Evolutionary conservation across 2,888 invertebrate genomes (phyloP).

Genomic region (Diarsia rubi): DNA sequence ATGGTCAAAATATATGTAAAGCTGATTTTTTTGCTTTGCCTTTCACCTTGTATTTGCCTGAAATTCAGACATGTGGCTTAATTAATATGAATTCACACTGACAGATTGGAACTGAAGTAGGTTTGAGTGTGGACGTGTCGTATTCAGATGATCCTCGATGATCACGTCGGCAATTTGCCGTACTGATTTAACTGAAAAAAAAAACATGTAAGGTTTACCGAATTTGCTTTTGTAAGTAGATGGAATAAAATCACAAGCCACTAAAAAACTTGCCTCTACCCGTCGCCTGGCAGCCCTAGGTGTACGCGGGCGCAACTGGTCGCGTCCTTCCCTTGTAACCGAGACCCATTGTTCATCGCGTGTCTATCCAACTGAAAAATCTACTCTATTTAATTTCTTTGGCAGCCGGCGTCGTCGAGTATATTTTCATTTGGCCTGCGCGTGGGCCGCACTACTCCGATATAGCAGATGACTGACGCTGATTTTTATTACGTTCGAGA

Average conservation of each 20-base stretch:
- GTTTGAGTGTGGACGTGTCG: neutral
- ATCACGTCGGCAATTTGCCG: neutral
- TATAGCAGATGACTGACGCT: conserved; percentile 85
- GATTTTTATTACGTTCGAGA: conserved; percentile 85
- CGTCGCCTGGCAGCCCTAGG: conserved; percentile 53
- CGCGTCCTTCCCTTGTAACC: conserved; percentile 83
- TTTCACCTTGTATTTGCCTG: too few species aligned
- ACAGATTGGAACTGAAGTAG: neutral
- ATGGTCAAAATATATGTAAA: too few species aligned
- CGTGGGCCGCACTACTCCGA: conserved; percentile 82
- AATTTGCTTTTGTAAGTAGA: conserved; percentile 18
- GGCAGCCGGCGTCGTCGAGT: conserved; percentile 85
- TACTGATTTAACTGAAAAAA: neutral
- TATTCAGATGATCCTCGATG: neutral
- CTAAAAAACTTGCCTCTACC: conserved; percentile 23
- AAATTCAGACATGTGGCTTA: neutral
- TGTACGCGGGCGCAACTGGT: conserved; percentile 69
- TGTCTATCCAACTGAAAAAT: conserved; percentile 86
- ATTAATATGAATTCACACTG: neutral
- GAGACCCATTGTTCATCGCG: conserved; percentile 86
- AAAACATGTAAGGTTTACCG: neutral
- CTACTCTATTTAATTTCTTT: conserved; percentile 88
- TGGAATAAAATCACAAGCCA: conserved; percentile 5
- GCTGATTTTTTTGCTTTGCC: too few species aligned
- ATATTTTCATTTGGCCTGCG: conserved; percentile 85